These are phyloP conservation scores for Melanotaenia duboulayi DNA, from an alignment of 2,113 vertebrate species.

Conservation along the genomic window DNA sequence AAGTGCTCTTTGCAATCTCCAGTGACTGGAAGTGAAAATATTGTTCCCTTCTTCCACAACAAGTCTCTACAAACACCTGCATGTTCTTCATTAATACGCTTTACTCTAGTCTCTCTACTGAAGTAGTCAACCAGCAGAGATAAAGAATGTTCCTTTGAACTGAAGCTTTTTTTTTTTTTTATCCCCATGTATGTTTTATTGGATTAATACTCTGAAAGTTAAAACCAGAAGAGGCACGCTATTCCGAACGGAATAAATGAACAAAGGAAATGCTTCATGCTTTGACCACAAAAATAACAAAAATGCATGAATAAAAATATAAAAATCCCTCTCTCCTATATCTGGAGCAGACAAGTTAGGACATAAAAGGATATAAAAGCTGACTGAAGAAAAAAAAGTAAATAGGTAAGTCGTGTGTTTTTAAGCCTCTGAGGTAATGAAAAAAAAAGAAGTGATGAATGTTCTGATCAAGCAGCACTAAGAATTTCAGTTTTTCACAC, in stretches of 20 bases:
- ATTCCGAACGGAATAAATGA: background rate
- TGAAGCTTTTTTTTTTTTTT: constrained; percentile 13
- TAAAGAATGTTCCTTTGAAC: constrained; percentile 20
- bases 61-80: background rate
- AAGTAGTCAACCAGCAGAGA: constrained; percentile 29
- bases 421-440: background rate
- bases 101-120: constrained; percentile 28
- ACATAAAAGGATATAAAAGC: too few species aligned
- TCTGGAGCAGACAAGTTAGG: background rate
- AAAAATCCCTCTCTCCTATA: background rate
- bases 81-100: background rate
- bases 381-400: background rate
- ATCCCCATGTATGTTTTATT: background rate
- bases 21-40: constrained; percentile 38
- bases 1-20: constrained; percentile 48
- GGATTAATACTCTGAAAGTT: too few species aligned
- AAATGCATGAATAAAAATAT: too few species aligned
- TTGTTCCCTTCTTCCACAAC: background rate
- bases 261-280: background rate
- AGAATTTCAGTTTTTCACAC: background rate
- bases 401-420: background rate
- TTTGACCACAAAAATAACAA: too few species aligned
- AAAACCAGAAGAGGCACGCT: background rate
- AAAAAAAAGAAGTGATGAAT: background rate
- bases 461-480: constrained; percentile 7